phyloP scores from a whole-genome alignment of 1,140 invertebrate genomes.

The Drosophila ohnishii region DNA sequence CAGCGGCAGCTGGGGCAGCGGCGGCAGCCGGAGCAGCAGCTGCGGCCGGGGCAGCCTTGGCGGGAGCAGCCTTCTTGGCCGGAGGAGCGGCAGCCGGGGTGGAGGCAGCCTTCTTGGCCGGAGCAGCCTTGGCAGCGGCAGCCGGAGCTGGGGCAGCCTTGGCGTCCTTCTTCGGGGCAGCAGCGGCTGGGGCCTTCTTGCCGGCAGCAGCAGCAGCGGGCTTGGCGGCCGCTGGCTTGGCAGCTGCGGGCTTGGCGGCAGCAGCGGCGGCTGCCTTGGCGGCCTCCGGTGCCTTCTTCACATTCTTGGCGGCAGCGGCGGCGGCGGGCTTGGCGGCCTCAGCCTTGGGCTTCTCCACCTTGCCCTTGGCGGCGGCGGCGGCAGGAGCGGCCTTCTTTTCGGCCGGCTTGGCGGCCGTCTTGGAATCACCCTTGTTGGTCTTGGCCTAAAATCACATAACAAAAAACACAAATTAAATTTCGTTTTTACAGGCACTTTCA shows the following conservation, averaged over 20 bases:
- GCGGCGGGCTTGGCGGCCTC: conserved; percentile 79
- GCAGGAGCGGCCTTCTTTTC: conserved; percentile 79
- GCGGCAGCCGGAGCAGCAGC: conserved; percentile 54
- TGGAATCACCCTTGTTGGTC: conserved; percentile 77
- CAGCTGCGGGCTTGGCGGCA: conserved; percentile 53
- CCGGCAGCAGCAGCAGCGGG: conserved; percentile 82
- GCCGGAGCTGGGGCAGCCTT: conserved; percentile 68
- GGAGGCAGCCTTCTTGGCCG: conserved; percentile 59
- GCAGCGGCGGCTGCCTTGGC: conserved; percentile 72
- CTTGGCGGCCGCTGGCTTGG: conserved; percentile 68
- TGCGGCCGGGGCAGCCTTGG: conserved; percentile 70
- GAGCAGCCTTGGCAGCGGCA: conserved; percentile 73
- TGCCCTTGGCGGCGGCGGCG: conserved; percentile 75
- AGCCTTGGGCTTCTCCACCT: conserved; percentile 82
- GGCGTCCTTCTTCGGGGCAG: neutral
- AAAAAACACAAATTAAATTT: conserved; percentile 4
- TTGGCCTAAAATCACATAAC: conserved; percentile 61
- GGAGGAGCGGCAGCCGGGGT: conserved; percentile 57
- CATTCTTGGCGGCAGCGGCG: conserved; percentile 78
- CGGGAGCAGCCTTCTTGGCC: conserved; percentile 62
- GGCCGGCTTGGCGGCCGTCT: conserved; percentile 75
- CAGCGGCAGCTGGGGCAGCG: conserved; percentile 68
- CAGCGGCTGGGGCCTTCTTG: conserved; percentile 59
- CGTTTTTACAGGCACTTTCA: neutral
- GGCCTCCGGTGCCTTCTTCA: conserved; percentile 77